phyloP scores from a whole-genome alignment of 2,888 invertebrate species.

The Lasioglossum leucozonium region DNA sequence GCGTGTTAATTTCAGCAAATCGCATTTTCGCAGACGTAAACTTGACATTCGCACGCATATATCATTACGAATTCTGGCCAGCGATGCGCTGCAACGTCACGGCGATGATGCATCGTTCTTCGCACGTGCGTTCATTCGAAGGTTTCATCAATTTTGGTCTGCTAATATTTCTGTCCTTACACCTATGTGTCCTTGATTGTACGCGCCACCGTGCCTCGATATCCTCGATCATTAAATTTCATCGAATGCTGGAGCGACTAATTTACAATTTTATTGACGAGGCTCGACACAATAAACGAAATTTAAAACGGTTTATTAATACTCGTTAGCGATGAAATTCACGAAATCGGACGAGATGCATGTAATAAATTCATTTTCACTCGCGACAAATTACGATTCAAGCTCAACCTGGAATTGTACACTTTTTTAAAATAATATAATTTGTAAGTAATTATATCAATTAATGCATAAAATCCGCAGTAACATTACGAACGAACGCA shows the following conservation, averaged over 20 bases:
- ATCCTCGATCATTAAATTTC: background rate
- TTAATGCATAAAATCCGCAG: background rate
- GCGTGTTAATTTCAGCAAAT: constrained; percentile 47
- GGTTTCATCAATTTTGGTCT: constrained; percentile 51
- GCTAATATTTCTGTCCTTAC: constrained; percentile 35
- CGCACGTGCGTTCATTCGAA: constrained; percentile 58
- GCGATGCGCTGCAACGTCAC: constrained; percentile 46
- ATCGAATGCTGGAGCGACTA: background rate
- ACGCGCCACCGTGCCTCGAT: background rate
- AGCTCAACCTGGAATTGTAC: no score
- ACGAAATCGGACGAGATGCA: background rate
- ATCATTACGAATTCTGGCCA: constrained; percentile 50
- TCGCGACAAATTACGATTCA: background rate
- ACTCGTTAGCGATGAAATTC: background rate
- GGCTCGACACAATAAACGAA: background rate
- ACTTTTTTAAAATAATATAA: no score
- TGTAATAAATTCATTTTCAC: background rate
- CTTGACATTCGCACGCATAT: constrained; percentile 52
- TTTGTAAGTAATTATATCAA: no score
- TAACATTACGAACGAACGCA: background rate
- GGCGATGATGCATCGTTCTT: constrained; percentile 52
- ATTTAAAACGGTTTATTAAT: background rate
- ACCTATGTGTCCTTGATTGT: background rate
- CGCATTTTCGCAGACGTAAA: constrained; percentile 52
- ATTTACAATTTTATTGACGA: background rate